These are phyloP conservation scores for Pseudococcus jackbeardsleyi DNA, from an alignment of 2,888 invertebrate species.

Conservation along the genomic window DNA sequence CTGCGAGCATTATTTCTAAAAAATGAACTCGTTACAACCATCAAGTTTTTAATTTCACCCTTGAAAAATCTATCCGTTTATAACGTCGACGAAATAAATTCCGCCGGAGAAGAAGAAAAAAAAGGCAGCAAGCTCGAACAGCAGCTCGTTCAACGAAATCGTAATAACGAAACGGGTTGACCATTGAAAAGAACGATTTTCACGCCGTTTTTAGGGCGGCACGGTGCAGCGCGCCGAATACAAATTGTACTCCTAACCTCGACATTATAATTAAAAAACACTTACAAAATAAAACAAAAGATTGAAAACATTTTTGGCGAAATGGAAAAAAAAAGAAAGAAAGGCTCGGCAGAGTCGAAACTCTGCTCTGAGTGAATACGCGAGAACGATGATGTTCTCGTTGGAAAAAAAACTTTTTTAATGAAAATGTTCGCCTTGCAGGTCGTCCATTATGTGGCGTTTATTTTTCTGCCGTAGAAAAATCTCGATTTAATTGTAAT, in stretches of 20 bases:
- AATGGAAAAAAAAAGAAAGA: background rate
- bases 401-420: slow-evolving; percentile 17
- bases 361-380: slow-evolving; percentile 2
- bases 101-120: background rate
- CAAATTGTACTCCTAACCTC: slow-evolving; percentile 45
- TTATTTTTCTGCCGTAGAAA: slow-evolving; percentile 4
- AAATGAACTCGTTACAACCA: slow-evolving; percentile 24
- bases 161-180: slow-evolving; percentile 21
- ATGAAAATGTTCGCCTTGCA: slow-evolving; percentile 45
- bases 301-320: slow-evolving; percentile 9
- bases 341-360: background rate
- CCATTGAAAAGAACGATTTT: slow-evolving; percentile 48
- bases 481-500: slow-evolving; percentile 51
- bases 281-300: slow-evolving; percentile 48
- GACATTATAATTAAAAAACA: slow-evolving; percentile 46
- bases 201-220: slow-evolving; percentile 1
- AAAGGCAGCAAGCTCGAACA: background rate
- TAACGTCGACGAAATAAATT: slow-evolving; percentile 14
- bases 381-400: slow-evolving; percentile 12
- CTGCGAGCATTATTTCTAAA: slow-evolving; percentile 16
- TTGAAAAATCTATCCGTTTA: slow-evolving; percentile 32
- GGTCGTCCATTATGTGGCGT: slow-evolving; percentile 36
- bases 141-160: background rate
- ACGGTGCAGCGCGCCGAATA: background rate
- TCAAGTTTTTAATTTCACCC: slow-evolving; percentile 28